These are phyloP conservation scores for Phacellophora camtschatica DNA, from an alignment of 30 jellyfish, hydroid and myxozoan species.

Conservation along the genomic window DNA sequence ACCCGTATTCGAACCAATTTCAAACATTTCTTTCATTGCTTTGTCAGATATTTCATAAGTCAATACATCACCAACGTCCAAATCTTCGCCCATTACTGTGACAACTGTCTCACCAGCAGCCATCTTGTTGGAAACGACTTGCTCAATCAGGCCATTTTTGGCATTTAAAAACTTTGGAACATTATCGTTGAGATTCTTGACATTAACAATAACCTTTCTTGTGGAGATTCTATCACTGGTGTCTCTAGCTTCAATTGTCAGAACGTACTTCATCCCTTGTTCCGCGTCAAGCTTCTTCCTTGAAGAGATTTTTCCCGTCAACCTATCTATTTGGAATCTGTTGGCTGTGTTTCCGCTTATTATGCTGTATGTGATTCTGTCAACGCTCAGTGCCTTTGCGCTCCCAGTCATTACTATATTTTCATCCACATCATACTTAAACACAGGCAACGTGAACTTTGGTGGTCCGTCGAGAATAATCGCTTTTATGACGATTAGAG, in stretches of 20 bases:
- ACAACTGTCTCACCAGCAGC: conserved; percentile 64
- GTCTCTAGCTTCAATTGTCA: conserved; percentile 75
- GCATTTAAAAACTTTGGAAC: conserved; percentile 80
- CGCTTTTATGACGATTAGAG: conserved; percentile 46
- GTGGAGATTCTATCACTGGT: conserved; percentile 88
- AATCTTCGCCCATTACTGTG: conserved; percentile 72
- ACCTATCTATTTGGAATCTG: conserved; percentile 56
- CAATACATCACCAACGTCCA: conserved; percentile 82
- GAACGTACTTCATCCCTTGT: conserved; percentile 58
- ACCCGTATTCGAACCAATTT: conserved; percentile 72
- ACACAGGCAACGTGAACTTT: conserved; percentile 69
- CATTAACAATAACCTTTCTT: conserved; percentile 64
- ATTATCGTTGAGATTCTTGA: conserved; percentile 72
- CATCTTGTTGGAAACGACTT: conserved; percentile 59
- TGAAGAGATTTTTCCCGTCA: conserved; percentile 67
- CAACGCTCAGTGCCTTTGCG: conserved; percentile 90
- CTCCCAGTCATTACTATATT: conserved; percentile 55
- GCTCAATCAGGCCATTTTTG: conserved; percentile 73
- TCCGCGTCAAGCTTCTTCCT: conserved; percentile 83
- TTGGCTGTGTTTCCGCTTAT: conserved; percentile 56
- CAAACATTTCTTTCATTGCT: conserved; percentile 54
- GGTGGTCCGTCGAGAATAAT: conserved; percentile 90
- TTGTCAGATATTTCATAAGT: conserved; percentile 67
- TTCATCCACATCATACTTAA: conserved; percentile 68
- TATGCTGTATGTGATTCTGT: conserved; percentile 76